Percentiles rank a stretch among this genome's conserved stretches.
phyloP scores from a whole-genome alignment of 1,140 invertebrate species.

The Drosophila watanabei region DNA sequence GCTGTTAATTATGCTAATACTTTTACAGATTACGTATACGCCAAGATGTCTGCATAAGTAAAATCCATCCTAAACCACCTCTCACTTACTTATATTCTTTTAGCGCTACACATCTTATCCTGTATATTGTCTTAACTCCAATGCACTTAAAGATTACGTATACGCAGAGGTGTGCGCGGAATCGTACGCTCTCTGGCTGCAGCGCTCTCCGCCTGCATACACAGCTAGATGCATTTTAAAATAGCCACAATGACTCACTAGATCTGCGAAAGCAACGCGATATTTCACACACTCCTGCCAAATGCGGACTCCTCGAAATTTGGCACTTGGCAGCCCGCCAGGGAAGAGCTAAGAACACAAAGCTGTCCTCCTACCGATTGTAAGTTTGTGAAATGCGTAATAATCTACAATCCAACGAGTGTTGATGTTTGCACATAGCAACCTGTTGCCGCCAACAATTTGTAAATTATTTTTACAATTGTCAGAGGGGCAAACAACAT shows the following conservation, averaged over 20 bases:
- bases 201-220: constrained; percentile 21
- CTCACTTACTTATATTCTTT: neutral
- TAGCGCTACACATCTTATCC: neutral
- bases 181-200: neutral
- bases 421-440: constrained; percentile 54
- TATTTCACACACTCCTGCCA: constrained; percentile 62
- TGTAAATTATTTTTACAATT: constrained; percentile 68
- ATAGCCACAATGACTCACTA: constrained; percentile 48
- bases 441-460: constrained; percentile 61
- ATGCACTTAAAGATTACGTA: neutral
- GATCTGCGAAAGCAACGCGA: constrained; percentile 34
- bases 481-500: constrained; percentile 37
- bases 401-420: constrained; percentile 54
- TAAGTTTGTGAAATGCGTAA: constrained; percentile 63
- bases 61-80: neutral
- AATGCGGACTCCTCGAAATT: constrained; percentile 43
- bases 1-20: neutral
- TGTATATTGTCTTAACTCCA: neutral
- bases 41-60: neutral
- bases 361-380: constrained; percentile 35
- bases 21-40: neutral
- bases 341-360: constrained; percentile 19
- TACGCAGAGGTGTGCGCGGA: neutral
- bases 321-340: constrained; percentile 35
- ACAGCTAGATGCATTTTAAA: constrained; percentile 44